A percentile compares a stretch with the other conserved stretches of the same genome.
phyloP scores from a whole-genome alignment of 2,797 vertebrate genomes.

The Cryptoblepharus egeriae region DNA sequence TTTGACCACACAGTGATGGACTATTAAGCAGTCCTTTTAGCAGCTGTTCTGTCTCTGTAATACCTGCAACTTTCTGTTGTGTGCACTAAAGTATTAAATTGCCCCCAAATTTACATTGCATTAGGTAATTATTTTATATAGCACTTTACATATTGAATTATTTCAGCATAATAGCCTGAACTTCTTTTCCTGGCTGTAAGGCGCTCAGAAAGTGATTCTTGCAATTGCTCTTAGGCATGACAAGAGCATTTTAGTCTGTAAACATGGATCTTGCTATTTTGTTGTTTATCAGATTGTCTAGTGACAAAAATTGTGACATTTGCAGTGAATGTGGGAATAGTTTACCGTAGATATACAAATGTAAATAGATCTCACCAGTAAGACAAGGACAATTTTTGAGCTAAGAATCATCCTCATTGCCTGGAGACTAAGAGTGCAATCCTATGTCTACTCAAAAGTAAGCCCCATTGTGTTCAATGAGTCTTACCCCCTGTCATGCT shows the following conservation, averaged over 20 bases:
- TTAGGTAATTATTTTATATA: conserved; percentile 17
- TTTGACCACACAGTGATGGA: not conserved
- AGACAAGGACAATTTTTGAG: too few species aligned
- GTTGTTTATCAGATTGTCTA: conserved; percentile 10
- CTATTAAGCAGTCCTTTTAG: fast-evolving
- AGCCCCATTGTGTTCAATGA: too few species aligned
- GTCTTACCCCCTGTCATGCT: too few species aligned
- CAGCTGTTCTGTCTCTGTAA: not conserved
- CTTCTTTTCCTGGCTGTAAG: not conserved
- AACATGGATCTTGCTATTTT: not conserved
- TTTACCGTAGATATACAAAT: too few species aligned
- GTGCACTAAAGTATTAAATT: not conserved
- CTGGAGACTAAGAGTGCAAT: too few species aligned
- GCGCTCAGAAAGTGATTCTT: not conserved
- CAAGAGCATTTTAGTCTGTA: too few species aligned
- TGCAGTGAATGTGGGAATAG: not conserved
- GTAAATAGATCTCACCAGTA: too few species aligned
- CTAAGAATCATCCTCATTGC: too few species aligned
- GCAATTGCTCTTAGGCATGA: not conserved
- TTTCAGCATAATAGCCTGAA: not conserved
- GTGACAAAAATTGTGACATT: not conserved
- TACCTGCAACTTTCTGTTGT: not conserved
- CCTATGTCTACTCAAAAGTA: too few species aligned
- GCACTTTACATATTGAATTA: conserved; percentile 21
- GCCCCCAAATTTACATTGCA: not conserved